Percentiles rank a stretch among this genome's conserved stretches.
These are phyloP conservation scores for Lasius platythorax DNA, from an alignment of 2,888 invertebrate genomes.

Conservation along the genomic window DNA sequence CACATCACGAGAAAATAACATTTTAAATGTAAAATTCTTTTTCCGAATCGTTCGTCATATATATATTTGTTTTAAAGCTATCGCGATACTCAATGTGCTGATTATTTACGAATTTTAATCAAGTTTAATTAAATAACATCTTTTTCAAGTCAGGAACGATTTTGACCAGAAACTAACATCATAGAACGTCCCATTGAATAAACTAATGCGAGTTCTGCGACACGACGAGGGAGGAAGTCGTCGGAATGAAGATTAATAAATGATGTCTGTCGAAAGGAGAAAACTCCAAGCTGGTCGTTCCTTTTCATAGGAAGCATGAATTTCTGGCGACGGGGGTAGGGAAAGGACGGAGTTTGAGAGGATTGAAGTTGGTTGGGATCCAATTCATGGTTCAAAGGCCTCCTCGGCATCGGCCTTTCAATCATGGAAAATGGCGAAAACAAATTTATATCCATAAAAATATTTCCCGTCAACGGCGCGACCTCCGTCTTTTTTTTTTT, in stretches of 20 bases:
- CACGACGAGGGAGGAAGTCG: conserved; percentile 49
- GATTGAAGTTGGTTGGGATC: conserved; percentile 74
- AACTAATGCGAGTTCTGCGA: conserved; percentile 40
- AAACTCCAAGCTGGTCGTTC: conserved; percentile 56
- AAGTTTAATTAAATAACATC: conserved; percentile 27
- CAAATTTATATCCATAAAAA: conserved; percentile 76
- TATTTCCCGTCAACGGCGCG: conserved; percentile 58
- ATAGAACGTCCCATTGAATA: conserved; percentile 39
- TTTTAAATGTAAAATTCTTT: background rate
- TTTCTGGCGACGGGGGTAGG: conserved; percentile 55
- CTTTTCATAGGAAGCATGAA: conserved; percentile 72
- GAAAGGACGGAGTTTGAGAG: conserved; percentile 59
- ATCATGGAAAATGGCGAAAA: conserved; percentile 71
- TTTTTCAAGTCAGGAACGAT: background rate
- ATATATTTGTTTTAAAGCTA: background rate
- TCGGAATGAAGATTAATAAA: conserved; percentile 72
- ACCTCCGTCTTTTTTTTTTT: conserved; percentile 23
- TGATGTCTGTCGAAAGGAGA: conserved; percentile 58
- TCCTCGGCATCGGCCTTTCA: conserved; percentile 64
- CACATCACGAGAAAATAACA: background rate
- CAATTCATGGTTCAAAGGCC: conserved; percentile 75
- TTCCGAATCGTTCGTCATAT: background rate
- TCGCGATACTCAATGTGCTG: background rate
- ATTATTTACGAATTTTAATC: conserved; percentile 3
- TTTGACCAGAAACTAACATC: background rate